Evolutionary conservation across 2,797 vertebrate genomes (phyloP).

Genomic region (Parotocinclus haroldoi): DNA sequence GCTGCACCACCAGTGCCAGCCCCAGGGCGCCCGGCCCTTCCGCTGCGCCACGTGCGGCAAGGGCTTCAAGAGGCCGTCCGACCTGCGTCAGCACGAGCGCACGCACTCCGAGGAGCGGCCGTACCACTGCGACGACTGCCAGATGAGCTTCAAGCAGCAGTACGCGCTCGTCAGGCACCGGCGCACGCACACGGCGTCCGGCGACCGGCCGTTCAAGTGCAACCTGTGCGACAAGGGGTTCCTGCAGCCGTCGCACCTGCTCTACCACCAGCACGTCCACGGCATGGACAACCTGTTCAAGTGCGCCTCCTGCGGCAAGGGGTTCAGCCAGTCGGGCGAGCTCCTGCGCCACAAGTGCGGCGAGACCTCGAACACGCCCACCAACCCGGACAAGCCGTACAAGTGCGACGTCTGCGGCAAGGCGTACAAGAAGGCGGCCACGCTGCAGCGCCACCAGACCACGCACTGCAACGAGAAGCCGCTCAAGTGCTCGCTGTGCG

Average conservation of each 20-base stretch:
- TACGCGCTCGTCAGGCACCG: constrained; percentile 91
- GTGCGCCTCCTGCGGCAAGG: constrained; percentile 94
- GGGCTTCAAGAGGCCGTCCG: constrained; percentile 92
- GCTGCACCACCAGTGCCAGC: constrained; percentile 95
- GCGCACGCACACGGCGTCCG: constrained; percentile 85
- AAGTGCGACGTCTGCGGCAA: constrained; percentile 91
- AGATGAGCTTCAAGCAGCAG: constrained; percentile 99
- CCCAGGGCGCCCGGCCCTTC: constrained; percentile 90
- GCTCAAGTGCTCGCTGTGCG: constrained; percentile 92
- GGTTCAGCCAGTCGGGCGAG: constrained; percentile 94
- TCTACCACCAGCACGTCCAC: constrained; percentile 96
- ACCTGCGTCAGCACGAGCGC: constrained; percentile 94
- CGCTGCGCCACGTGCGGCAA: constrained; percentile 91
- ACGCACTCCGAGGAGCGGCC: constrained; percentile 96
- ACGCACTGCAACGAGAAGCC: constrained; percentile 94
- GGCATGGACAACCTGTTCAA: constrained; percentile 97
- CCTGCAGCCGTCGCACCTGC: constrained; percentile 90
- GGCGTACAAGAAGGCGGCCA: constrained; percentile 93
- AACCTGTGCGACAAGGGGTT: constrained; percentile 96
- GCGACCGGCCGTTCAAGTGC: constrained; percentile 90
- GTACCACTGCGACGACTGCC: constrained; percentile 97
- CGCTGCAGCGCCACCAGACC: constrained; percentile 93
- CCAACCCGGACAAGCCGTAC: constrained; percentile 83
- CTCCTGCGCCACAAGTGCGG: constrained; percentile 92
- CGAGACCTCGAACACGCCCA: constrained; percentile 69